These are phyloP conservation scores for Drosophila varians DNA, from an alignment of 1,140 invertebrate species.

Conservation along the genomic window DNA sequence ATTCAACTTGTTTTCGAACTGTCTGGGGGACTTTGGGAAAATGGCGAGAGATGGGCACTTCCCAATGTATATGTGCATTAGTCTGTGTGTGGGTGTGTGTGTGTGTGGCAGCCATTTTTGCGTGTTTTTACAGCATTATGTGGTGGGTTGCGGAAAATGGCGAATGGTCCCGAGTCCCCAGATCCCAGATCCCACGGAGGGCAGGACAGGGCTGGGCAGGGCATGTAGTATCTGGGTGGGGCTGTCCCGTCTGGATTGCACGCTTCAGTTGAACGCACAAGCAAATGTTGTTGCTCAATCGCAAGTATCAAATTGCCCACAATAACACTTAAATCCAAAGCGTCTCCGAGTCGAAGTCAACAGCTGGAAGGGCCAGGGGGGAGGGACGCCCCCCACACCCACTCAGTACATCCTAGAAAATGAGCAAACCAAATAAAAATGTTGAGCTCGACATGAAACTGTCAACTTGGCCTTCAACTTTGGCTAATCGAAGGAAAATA, in stretches of 20 bases:
- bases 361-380: not conserved
- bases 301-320: slow-evolving; percentile 83
- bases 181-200: no score
- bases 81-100: slow-evolving; percentile 10
- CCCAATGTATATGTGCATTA: not conserved
- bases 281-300: slow-evolving; percentile 83
- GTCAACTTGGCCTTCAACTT: slow-evolving; percentile 26
- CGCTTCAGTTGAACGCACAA: slow-evolving; percentile 77
- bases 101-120: slow-evolving; percentile 73
- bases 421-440: slow-evolving; percentile 72
- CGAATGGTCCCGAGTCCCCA: no score
- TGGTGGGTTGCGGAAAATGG: slow-evolving; percentile 10
- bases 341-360: slow-evolving; percentile 66
- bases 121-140: slow-evolving; percentile 59
- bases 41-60: not conserved
- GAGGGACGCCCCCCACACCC: not conserved
- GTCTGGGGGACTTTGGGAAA: slow-evolving; percentile 45
- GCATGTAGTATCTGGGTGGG: slow-evolving; percentile 12
- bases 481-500: slow-evolving; percentile 43
- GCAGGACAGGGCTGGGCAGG: no score
- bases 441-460: slow-evolving; percentile 44
- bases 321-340: slow-evolving; percentile 81
- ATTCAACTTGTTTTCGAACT: slow-evolving; percentile 78
- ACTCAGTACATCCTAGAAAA: slow-evolving; percentile 38
- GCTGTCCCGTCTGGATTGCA: slow-evolving; percentile 55